A percentile compares a stretch with the other conserved stretches of the same genome.
Conservation (phyloP, 2,888 invertebrate species). For the Punctoribates punctum region DNA sequence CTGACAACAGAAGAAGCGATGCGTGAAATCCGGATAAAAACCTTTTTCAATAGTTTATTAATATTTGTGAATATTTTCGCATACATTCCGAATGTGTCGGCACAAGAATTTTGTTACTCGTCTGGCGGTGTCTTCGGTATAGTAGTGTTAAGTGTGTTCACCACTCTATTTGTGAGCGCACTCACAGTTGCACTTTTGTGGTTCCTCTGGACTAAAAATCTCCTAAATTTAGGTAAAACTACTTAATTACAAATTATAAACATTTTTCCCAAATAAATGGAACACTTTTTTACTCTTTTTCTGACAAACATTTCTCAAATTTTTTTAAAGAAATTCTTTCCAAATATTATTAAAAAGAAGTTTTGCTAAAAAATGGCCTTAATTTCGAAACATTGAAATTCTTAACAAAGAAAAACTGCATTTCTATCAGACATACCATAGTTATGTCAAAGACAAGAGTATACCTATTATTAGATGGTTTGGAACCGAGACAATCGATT, state of each 20-base stretch:
- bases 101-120: conserved; percentile 59
- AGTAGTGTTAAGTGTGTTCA: conserved; percentile 67
- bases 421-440: no score
- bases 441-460: no score
- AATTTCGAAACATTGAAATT: no score
- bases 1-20: background rate
- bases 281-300: background rate
- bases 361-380: no score
- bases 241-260: background rate
- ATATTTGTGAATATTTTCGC: background rate
- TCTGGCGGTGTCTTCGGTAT: conserved; percentile 68
- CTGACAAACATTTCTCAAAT: background rate
- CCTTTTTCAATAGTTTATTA: background rate
- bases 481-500: no score
- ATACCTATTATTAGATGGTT: no score
- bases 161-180: conserved; percentile 60
- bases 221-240: conserved; percentile 25
- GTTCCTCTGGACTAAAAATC: conserved; percentile 42
- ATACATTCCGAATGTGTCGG: conserved; percentile 3
- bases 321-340: no score
- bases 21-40: background rate
- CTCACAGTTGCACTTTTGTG: conserved; percentile 38
- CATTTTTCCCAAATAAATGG: background rate
- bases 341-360: no score
- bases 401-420: no score